Conservation (phyloP, 2,797 vertebrate genomes). For the Hyperoplus lanceolatus region DNA sequence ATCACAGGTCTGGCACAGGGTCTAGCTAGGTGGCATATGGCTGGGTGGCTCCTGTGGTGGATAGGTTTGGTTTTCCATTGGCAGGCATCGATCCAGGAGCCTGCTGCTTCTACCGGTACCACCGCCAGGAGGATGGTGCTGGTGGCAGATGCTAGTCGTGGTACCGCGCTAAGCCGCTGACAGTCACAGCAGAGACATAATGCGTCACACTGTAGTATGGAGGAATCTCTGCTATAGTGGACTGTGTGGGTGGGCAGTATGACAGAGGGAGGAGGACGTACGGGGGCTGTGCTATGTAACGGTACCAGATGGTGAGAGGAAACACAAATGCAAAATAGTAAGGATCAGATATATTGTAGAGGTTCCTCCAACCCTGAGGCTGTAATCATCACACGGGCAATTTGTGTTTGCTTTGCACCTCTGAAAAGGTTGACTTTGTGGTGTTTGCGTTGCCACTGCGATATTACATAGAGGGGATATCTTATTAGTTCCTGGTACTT, state of each 20-base stretch:
- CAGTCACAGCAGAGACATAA: constrained; percentile 65
- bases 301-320: constrained; percentile 65
- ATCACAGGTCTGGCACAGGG: constrained; percentile 55
- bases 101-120: constrained; percentile 62
- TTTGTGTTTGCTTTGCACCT: constrained; percentile 9
- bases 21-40: constrained; percentile 72
- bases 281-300: constrained; percentile 40
- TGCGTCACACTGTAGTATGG: constrained; percentile 64
- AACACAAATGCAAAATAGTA: constrained; percentile 52
- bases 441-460: not conserved
- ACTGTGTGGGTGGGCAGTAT: constrained; percentile 37
- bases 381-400: constrained; percentile 27
- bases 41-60: constrained; percentile 54
- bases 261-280: constrained; percentile 8
- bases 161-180: constrained; percentile 62
- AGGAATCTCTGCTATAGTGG: constrained; percentile 72
- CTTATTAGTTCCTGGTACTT: no score
- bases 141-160: constrained; percentile 76
- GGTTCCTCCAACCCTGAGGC: constrained; percentile 17
- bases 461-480: not conserved
- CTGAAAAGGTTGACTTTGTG: constrained; percentile 1
- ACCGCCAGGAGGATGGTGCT: constrained; percentile 54
- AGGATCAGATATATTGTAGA: constrained; percentile 14
- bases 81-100: constrained; percentile 68
- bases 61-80: constrained; percentile 61